These are phyloP conservation scores for Silvanus unidentatus DNA, from an alignment of 2,888 invertebrate species.

Conservation along the genomic window DNA sequence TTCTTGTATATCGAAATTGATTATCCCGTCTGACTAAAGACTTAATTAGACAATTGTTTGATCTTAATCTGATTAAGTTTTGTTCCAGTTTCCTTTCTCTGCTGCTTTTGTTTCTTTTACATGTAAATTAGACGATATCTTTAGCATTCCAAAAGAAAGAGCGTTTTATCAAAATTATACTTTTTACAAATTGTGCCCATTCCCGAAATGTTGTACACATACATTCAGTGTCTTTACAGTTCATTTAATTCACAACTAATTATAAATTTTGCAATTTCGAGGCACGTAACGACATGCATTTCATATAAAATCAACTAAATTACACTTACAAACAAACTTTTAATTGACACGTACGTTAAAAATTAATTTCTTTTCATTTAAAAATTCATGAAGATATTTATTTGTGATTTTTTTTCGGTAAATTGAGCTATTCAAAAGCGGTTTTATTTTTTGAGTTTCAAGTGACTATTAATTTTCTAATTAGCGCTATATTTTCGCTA, in stretches of 20 bases:
- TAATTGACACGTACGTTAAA: no score
- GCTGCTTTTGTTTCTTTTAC: slow-evolving; percentile 29
- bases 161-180: no score
- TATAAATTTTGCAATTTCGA: no score
- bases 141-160: slow-evolving; percentile 35
- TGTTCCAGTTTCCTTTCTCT: slow-evolving; percentile 31
- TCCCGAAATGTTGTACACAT: no score
- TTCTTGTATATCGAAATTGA: slow-evolving; percentile 29
- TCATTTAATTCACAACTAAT: no score
- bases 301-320: no score
- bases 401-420: background rate
- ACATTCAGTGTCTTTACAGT: no score
- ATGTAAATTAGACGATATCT: slow-evolving; percentile 33
- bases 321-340: no score
- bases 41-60: slow-evolving; percentile 44
- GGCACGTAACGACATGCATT: no score
- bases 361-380: no score
- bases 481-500: slow-evolving; percentile 30
- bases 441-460: slow-evolving; percentile 6
- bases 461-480: slow-evolving; percentile 35
- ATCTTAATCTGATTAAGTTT: slow-evolving; percentile 42
- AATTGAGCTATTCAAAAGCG: no score
- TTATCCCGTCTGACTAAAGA: slow-evolving; percentile 32
- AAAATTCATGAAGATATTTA: background rate
- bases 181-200: no score